Evolutionary conservation across 1,140 invertebrate genomes (phyloP).

Genomic region (Drosophila lacteicornis): DNA sequence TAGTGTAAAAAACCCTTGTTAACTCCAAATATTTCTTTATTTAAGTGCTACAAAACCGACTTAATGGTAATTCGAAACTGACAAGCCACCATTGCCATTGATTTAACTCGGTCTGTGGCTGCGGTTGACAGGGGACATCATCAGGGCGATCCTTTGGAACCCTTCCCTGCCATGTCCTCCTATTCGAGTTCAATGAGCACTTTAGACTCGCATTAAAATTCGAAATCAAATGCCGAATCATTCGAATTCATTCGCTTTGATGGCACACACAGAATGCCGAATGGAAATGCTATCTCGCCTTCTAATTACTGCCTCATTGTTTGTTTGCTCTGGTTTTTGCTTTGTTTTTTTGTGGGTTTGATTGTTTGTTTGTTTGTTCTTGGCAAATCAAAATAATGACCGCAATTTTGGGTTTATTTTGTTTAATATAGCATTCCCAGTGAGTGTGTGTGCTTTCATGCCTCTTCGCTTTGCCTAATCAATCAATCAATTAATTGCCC

Average conservation of each 20-base stretch:
- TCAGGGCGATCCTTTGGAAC: background rate
- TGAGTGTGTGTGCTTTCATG: background rate
- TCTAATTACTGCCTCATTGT: constrained; percentile 43
- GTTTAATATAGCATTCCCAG: constrained; percentile 17
- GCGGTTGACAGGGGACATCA: constrained; percentile 27
- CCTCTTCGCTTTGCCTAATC: constrained; percentile 45
- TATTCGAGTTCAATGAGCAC: constrained; percentile 32
- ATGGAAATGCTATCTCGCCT: constrained; percentile 22
- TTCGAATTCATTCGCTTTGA: constrained; percentile 41
- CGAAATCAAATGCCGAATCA: constrained; percentile 43
- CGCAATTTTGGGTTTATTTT: constrained; percentile 50
- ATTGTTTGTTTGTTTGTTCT: constrained; percentile 43
- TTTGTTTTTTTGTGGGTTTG: constrained; percentile 5
- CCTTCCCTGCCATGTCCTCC: constrained; percentile 2
- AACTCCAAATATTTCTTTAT: too few relatives aligned
- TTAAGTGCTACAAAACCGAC: background rate
- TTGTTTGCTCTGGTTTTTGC: constrained; percentile 28
- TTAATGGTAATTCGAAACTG: constrained; percentile 16
- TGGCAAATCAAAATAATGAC: constrained; percentile 61
- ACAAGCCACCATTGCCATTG: constrained; percentile 30
- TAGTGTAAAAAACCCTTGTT: background rate
- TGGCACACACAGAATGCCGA: constrained; percentile 31
- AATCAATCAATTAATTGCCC: constrained; percentile 60
- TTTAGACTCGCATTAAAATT: constrained; percentile 33
- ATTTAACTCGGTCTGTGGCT: constrained; percentile 36